These are phyloP conservation scores for Barypeithes pellucidus DNA, from an alignment of 2,888 invertebrate species.

Conservation along the genomic window DNA sequence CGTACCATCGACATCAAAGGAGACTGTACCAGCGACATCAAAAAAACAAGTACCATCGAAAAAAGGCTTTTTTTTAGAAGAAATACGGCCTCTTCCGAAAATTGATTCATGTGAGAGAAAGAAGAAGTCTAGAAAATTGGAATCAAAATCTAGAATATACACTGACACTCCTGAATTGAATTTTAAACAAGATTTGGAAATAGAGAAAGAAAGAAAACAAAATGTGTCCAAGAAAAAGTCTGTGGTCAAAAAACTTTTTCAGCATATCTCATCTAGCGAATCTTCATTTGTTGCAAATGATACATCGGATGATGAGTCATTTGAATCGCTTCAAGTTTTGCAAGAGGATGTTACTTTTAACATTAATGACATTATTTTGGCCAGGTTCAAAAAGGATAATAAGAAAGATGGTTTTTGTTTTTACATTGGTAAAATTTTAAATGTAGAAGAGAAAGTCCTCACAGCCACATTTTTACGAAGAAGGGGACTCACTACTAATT, in stretches of 20 bases:
- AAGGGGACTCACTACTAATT: slow-evolving; percentile 18
- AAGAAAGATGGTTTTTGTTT: slow-evolving; percentile 21
- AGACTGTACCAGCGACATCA: not conserved
- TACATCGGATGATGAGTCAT: slow-evolving; percentile 1
- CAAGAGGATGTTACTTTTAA: slow-evolving; percentile 14
- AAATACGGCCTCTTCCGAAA: not conserved
- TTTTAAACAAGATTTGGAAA: not conserved
- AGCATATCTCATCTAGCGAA: slow-evolving; percentile 4
- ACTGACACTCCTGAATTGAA: not conserved
- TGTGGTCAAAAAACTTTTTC: not conserved
- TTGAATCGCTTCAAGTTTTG: slow-evolving; percentile 15
- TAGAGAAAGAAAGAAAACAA: not conserved
- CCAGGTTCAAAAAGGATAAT: not conserved
- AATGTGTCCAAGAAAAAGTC: slow-evolving; percentile 3
- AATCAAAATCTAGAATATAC: slow-evolving; percentile 6
- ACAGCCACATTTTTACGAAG: slow-evolving; percentile 19
- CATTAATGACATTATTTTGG: slow-evolving; percentile 24
- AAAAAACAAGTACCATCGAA: too few relatives aligned
- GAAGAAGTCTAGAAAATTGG: slow-evolving; percentile 19
- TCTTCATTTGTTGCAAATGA: slow-evolving; percentile 6
- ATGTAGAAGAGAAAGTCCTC: not conserved
- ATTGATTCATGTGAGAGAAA: slow-evolving; percentile 5
- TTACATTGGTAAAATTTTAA: slow-evolving; percentile 36
- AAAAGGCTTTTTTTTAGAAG: not conserved
- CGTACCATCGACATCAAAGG: not conserved